Evolutionary conservation across 2,888 invertebrate genomes (phyloP).

Genomic region (Nymphalis urticae): DNA sequence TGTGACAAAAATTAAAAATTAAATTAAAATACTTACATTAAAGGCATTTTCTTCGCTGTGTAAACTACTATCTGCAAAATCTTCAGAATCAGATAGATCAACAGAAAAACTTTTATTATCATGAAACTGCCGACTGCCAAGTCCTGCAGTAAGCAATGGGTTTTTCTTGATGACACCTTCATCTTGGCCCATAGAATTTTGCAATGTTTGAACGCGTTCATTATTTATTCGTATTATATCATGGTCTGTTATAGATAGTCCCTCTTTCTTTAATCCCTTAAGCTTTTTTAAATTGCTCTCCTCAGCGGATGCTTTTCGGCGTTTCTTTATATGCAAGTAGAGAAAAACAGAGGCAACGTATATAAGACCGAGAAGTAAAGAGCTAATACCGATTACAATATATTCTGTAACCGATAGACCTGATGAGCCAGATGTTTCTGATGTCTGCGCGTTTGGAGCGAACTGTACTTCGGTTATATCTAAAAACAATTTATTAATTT

Average conservation of each 20-base stretch:
- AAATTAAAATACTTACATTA: slow-evolving; percentile 53
- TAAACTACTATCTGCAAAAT: slow-evolving; percentile 69
- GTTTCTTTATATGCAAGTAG: slow-evolving; percentile 88
- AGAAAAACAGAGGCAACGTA: slow-evolving; percentile 93
- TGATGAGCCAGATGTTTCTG: slow-evolving; percentile 75
- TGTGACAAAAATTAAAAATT: not conserved
- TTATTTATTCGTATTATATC: slow-evolving; percentile 75
- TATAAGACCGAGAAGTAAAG: slow-evolving; percentile 91
- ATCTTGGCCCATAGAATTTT: slow-evolving; percentile 79
- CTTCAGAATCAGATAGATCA: slow-evolving; percentile 85
- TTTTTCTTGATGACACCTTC: slow-evolving; percentile 90
- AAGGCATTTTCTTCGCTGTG: slow-evolving; percentile 63
- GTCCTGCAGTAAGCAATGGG: slow-evolving; percentile 83
- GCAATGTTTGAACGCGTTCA: slow-evolving; percentile 64
- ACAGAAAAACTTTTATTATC: slow-evolving; percentile 67
- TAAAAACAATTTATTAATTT: slow-evolving; percentile 55
- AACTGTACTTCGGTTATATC: slow-evolving; percentile 92
- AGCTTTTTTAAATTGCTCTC: slow-evolving; percentile 67
- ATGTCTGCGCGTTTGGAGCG: slow-evolving; percentile 84
- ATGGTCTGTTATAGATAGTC: slow-evolving; percentile 67
- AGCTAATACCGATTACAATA: slow-evolving; percentile 91
- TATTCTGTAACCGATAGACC: slow-evolving; percentile 89
- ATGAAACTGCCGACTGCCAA: slow-evolving; percentile 78
- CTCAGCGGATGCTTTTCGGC: slow-evolving; percentile 76
- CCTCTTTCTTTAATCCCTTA: slow-evolving; percentile 68